Conservation (phyloP, 2,888 invertebrate species). For the Magallana nippona region DNA sequence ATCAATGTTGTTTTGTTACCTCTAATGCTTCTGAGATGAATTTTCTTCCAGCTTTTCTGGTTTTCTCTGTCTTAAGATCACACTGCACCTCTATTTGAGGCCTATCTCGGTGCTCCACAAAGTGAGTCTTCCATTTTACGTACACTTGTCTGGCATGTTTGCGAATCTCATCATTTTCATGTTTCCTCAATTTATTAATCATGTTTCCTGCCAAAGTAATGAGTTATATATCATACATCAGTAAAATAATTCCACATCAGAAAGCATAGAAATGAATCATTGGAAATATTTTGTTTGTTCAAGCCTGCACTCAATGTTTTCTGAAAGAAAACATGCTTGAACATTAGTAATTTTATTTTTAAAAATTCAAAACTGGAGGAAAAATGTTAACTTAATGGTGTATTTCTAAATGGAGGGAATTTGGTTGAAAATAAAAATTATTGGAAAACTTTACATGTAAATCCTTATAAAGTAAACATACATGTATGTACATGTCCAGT, state of each 20-base stretch:
- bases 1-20: slow-evolving; percentile 55
- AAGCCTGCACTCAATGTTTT: not conserved
- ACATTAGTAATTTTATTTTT: no score
- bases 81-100: slow-evolving; percentile 75
- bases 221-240: not conserved
- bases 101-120: slow-evolving; percentile 64
- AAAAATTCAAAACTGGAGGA: no score
- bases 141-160: slow-evolving; percentile 68
- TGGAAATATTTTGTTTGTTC: not conserved
- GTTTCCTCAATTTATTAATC: slow-evolving; percentile 69
- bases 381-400: no score
- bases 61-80: slow-evolving; percentile 71
- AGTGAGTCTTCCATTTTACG: slow-evolving; percentile 70
- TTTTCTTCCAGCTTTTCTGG: slow-evolving; percentile 64
- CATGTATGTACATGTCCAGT: no score
- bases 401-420: no score
- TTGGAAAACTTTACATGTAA: no score
- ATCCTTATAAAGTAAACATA: no score
- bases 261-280: not conserved
- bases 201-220: slow-evolving; percentile 63
- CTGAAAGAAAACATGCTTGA: no score
- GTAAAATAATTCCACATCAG: no score
- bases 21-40: slow-evolving; percentile 65
- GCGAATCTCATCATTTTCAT: slow-evolving; percentile 68
- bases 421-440: no score